Conservation (phyloP, 2,113 vertebrate species). For the Alethe castanea region DNA sequence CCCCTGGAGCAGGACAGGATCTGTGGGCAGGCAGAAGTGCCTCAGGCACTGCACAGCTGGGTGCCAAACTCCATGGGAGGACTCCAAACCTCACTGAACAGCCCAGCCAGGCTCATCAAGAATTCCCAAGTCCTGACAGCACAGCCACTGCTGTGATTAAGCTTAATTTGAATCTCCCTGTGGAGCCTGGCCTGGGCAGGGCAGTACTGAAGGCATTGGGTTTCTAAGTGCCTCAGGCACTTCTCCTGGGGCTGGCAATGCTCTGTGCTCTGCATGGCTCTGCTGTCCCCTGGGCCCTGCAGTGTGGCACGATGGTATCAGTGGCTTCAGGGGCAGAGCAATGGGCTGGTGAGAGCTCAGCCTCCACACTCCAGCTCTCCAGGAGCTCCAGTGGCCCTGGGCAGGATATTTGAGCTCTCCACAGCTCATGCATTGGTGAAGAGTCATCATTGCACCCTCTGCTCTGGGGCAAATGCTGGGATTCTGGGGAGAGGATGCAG, state of each 20-base stretch:
- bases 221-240: background rate
- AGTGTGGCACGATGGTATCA: rapidly evolving
- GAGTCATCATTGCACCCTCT: background rate
- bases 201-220: background rate
- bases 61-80: background rate
- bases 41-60: background rate
- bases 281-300: background rate
- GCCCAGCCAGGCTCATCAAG: background rate
- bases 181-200: background rate
- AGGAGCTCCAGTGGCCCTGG: background rate
- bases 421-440: background rate
- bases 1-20: background rate
- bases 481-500: background rate
- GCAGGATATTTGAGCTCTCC: background rate
- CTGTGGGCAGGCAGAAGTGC: background rate
- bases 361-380: background rate
- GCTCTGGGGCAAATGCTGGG: background rate
- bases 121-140: background rate
- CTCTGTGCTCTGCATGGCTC: background rate
- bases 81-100: background rate
- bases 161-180: background rate
- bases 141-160: background rate
- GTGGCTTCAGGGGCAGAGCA: background rate
- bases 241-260: background rate
- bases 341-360: background rate